Conservation (phyloP, 2,888 invertebrate species). For the Opisthograptis luteolata region DNA sequence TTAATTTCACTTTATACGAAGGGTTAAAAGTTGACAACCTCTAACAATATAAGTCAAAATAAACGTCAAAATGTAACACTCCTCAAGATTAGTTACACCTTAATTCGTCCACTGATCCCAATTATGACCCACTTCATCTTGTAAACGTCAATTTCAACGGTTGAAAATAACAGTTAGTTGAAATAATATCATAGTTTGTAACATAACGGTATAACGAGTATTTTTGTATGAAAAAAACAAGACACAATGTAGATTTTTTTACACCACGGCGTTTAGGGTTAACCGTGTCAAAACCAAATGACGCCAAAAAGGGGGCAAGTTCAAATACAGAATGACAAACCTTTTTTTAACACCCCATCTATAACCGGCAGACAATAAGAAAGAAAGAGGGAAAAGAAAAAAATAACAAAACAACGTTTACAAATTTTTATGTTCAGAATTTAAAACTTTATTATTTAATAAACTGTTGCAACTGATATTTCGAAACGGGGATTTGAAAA, state of each 20-base stretch:
- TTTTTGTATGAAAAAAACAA: constrained; percentile 23
- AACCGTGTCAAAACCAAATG: constrained; percentile 63
- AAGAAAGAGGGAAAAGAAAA: constrained; percentile 46
- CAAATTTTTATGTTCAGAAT: constrained; percentile 77
- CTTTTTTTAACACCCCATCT: constrained; percentile 62
- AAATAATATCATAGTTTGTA: constrained; percentile 20
- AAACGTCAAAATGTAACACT: constrained; percentile 50
- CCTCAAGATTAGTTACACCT: constrained; percentile 56
- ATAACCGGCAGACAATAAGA: constrained; percentile 56
- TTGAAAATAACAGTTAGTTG: constrained; percentile 12
- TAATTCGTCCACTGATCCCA: constrained; percentile 55
- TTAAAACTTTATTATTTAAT: constrained; percentile 77
- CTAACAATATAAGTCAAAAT: constrained; percentile 53
- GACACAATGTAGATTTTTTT: constrained; percentile 28
- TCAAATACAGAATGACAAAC: constrained; percentile 70
- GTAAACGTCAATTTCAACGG: constrained; percentile 38
- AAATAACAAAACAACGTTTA: constrained; percentile 64
- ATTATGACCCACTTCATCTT: constrained; percentile 61
- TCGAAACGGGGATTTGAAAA: constrained; percentile 52
- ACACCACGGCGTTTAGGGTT: constrained; percentile 43
- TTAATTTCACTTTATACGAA: constrained; percentile 1
- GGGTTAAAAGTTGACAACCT: constrained; percentile 41
- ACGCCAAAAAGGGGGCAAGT: constrained; percentile 63
- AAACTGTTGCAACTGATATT: constrained; percentile 55
- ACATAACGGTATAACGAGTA: constrained; percentile 26